Conservation (phyloP, 2,113 vertebrate species). For the Pluvianellus socialis region DNA sequence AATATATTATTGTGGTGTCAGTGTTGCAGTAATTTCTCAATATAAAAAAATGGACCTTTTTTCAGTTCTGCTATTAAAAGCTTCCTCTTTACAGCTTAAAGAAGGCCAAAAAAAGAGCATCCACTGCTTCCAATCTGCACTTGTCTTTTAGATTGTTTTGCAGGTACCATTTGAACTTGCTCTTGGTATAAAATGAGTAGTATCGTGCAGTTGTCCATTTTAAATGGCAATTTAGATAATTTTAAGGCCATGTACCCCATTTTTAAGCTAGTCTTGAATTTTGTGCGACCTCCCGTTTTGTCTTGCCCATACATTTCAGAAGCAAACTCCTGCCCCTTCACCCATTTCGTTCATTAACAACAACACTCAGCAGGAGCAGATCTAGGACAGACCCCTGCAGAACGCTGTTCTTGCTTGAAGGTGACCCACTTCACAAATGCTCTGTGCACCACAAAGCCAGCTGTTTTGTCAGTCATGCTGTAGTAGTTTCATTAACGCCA, state of each 20-base stretch:
- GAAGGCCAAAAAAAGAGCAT: background rate
- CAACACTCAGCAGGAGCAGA: too few relatives aligned
- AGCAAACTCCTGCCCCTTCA: too few relatives aligned
- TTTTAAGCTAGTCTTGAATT: background rate
- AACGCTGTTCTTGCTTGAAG: background rate
- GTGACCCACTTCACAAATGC: background rate
- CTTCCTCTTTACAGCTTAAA: background rate
- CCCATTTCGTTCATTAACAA: too few relatives aligned
- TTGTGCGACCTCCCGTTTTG: background rate
- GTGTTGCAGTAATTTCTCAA: background rate
- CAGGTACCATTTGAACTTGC: background rate
- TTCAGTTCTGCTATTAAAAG: background rate
- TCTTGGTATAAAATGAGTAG: background rate
- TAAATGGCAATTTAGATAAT: background rate
- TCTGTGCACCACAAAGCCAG: background rate
- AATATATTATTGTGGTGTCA: background rate
- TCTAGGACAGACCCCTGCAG: background rate
- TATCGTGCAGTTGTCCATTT: background rate
- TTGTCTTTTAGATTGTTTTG: background rate
- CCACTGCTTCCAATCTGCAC: background rate
- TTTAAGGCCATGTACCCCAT: background rate
- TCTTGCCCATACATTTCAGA: too few relatives aligned
- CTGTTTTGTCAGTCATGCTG: background rate
- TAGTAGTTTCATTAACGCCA: background rate
- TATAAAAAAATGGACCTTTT: background rate